Base-by-base conservation (phyloP, 2,797 vertebrate genomes). In the Melanotaenia parkinsoni region DNA sequence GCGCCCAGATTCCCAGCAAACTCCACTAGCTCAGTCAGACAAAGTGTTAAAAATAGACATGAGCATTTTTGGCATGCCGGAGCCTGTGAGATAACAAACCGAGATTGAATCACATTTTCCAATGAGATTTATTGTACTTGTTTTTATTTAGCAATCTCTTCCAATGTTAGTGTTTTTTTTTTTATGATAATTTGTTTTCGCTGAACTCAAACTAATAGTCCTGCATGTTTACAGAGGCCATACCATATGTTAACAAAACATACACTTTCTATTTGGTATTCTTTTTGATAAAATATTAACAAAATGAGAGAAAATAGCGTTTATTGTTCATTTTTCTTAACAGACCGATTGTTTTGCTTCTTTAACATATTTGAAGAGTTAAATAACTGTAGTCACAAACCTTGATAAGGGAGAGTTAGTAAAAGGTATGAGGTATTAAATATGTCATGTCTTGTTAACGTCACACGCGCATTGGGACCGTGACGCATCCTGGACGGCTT, bases 1-100 rank as follows among this genome's bases (percentile, higher is more conserved):
- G 73, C 30, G 1, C 45, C 56, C n/a, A 35, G 61, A 72, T 50
- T 67, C 43, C 45, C 24, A 35, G 38, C 11, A 51, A 63, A 67
- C 57, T 66, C 22, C 50, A 53, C 28, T 8, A 16, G 35, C n/a
- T 14, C 47, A 77, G 66, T 79, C 64, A 76, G 14, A 30, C 26
- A 13, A 28, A 58, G 68, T 65, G 70, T 76, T 88, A 88, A 86
- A 88, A 82, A 89, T 88, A 91, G 81, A 58, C 59, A 67, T 59
- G 51, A 73, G 14, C 75, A 77, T 64, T 66, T 67, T 61, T 58
- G 35, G 61, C 67, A 60, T 65, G 67, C 24, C 20, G 24, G 32
- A 32, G 47, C 26, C 24, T 32, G n/a, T 5, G 28, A 33, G 35
- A 8, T 2, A 43, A 8, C 3, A 8, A 57, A 26, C 2, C 6